phyloP scores from a whole-genome alignment of 2,113 vertebrate genomes.

The Sturnira hondurensis region DNA sequence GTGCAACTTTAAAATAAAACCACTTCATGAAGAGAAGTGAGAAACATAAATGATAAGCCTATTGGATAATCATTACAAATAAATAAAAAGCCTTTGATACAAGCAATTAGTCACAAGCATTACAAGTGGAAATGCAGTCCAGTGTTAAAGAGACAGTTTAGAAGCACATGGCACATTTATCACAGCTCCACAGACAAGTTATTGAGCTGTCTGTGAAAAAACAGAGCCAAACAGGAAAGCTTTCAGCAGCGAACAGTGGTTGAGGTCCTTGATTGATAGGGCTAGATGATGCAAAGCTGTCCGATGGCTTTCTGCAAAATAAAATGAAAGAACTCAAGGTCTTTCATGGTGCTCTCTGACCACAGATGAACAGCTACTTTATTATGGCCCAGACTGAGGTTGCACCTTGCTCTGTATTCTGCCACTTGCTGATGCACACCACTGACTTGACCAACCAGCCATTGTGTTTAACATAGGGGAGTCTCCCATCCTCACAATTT shows the following conservation, averaged over 20 bases:
- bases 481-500: constrained; percentile 55
- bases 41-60: constrained; percentile 56
- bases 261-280: constrained; percentile 86
- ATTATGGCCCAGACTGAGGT: constrained; percentile 80
- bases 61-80: constrained; percentile 61
- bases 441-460: constrained; percentile 73
- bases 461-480: constrained; percentile 64
- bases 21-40: constrained; percentile 38
- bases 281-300: constrained; percentile 84
- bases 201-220: constrained; percentile 88
- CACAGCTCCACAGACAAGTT: constrained; percentile 85
- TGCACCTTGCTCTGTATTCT: constrained; percentile 75
- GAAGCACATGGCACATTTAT: constrained; percentile 81
- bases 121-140: constrained; percentile 78
- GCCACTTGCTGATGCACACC: constrained; percentile 74
- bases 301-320: constrained; percentile 83
- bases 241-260: constrained; percentile 81
- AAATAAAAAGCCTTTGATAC: constrained; percentile 76
- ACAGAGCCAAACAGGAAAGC: constrained; percentile 86
- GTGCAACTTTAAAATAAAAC: constrained; percentile 47
- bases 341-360: constrained; percentile 83
- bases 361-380: constrained; percentile 86
- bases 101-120: constrained; percentile 76
- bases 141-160: constrained; percentile 81
- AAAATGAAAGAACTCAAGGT: constrained; percentile 84